Base-by-base conservation (phyloP, 2,113 vertebrate genomes). In the Pyxicephalus adspersus region DNA sequence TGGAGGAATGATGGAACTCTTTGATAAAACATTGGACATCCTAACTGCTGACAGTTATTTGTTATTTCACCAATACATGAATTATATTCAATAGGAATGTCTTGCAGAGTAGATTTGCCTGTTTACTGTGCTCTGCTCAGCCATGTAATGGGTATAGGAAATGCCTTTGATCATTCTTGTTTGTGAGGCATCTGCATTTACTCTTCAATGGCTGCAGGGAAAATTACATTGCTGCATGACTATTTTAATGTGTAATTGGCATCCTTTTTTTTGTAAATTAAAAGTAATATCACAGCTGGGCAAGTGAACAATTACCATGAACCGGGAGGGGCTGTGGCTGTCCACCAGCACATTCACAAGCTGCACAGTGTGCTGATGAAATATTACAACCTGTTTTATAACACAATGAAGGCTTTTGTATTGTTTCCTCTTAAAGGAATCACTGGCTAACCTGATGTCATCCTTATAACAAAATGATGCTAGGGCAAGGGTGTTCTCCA, bases 321-420 rank as follows among this genome's bases (percentile, higher is more conserved):
- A 74, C 79, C 65, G 79, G 31, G 16, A 64, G 79, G 50, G 79
- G 79, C 17, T 22, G 50, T 52, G n/a, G 34, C 50, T 72, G 52
- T 55, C 16, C 74, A 52, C 25, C 6, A 18, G 25, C 66, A 57
- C 58, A 57, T 55, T 66, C 70, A 18, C 79, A 54, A 31, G 15
- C 58, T 26, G 13, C 70, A 13, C 79, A 26, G 68, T 81, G 25
- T 57, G 57, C 50, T 23, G 45, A 5, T 81, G 79, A 81, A 81
- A 81, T 51, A 29, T 74, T 81, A 81, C 70, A 81, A 81, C 50
- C 70, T 81, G 79, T 72, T 81, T 81, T 73, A 74, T 65, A 74
- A 72, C 52, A 38, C 70, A 63, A 65, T 52, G 45, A 51, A 81
- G 70, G 5, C 70, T 70, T 29, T 81, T 74, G 50, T 57, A 31